Evolutionary conservation across 2,797 vertebrate species (phyloP).

Genomic region (Mus caroli): DNA sequence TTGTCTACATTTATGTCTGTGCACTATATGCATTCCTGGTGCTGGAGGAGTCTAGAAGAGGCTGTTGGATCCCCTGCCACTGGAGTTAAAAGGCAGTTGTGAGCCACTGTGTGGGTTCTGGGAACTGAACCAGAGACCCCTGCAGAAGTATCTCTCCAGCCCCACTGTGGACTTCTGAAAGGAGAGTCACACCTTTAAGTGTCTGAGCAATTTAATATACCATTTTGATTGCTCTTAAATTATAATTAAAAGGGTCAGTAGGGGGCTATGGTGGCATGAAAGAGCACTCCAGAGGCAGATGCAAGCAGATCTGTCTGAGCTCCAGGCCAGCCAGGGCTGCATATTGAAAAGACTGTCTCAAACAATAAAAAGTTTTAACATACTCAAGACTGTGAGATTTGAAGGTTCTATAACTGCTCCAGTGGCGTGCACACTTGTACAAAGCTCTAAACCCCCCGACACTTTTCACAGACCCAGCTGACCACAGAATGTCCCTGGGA

Average conservation of each 20-base stretch:
- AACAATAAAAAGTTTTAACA: neutral
- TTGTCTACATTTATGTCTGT: neutral
- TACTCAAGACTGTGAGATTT: neutral
- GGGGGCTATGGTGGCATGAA: neutral
- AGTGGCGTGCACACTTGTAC: neutral
- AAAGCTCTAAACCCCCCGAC: too few species aligned
- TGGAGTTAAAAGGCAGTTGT: neutral
- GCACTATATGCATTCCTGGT: neutral
- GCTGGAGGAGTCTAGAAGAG: too few species aligned
- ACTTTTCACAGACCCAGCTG: neutral
- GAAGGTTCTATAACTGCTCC: neutral
- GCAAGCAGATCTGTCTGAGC: neutral
- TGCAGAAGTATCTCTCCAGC: neutral
- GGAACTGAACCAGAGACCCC: neutral
- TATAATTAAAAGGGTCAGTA: neutral
- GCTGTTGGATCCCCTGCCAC: neutral
- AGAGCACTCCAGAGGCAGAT: neutral
- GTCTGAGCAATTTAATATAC: neutral
- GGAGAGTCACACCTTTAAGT: neutral
- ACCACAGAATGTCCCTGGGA: constrained; percentile 18
- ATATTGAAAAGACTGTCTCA: neutral
- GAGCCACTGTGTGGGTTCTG: neutral
- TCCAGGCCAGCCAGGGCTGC: neutral
- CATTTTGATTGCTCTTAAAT: neutral
- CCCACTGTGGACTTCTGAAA: neutral